Base-by-base conservation (phyloP, 2,797 vertebrate species). In the Lacerta bilineata region DNA sequence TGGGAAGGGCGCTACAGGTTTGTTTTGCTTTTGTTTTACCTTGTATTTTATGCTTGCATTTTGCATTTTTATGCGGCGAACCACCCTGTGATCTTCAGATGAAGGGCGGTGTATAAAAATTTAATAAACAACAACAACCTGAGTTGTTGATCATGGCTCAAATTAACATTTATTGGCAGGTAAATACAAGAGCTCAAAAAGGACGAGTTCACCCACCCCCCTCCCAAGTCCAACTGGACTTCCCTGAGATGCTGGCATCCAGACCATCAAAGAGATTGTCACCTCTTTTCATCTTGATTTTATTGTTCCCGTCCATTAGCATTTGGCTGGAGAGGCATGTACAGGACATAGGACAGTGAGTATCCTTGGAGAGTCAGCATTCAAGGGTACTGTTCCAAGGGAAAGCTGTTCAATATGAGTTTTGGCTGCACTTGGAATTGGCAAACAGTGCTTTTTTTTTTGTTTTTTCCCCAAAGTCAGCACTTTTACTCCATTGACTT, bases 261-360 rank as follows among this genome's bases (percentile, higher is more conserved):
- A 61, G 68, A 4, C 27, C 27, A 41, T 23, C 69, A 41, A 33
- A 33, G 39, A 61, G 41, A 79, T 61, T 81, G 78, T 74, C 86
- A 41, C 29, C 27, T 74, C 15, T 18, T 72, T 79, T 74, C 43
- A n/a, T 25, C 79, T 61, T 74, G 17, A 72, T 64, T 87, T 74
- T 39, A 72, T 87, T 64, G 50, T 29, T 74, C 27, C 25, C 39
- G 43, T 64, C 50, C 86, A 87, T 87, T 87, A 87, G 5, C 36
- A 43, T 87, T 81, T 87, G 78, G 86, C 86, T 87, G 75, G 36
- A 33, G 27, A 61, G 18, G n/a, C 68, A 55, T 36, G 27, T 9
- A 46, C 33, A 39, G 46, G 33, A 39, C 59, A 17, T 23, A 87
- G 46, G 68, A 80, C 85, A 87, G 23, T 61, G 50, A 80, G 64